Conservation (phyloP, 2,113 vertebrate species). For the Diadophis punctatus region DNA sequence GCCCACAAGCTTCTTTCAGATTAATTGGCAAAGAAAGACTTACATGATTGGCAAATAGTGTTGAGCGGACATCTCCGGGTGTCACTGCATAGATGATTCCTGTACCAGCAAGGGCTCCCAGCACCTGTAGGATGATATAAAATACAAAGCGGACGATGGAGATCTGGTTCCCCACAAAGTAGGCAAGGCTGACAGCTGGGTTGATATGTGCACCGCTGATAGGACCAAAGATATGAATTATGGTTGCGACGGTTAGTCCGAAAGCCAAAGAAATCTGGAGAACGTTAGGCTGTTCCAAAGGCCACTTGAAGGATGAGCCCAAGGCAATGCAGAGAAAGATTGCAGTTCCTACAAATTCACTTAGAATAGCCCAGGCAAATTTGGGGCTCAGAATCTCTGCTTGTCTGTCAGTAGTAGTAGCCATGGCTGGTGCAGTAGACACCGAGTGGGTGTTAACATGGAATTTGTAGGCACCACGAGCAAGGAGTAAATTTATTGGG, state of each 20-base stretch:
- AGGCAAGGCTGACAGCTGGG: slow-evolving; percentile 65
- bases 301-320: slow-evolving; percentile 64
- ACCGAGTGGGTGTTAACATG: slow-evolving; percentile 38
- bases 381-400: slow-evolving; percentile 62
- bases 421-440: background rate
- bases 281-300: slow-evolving; percentile 50
- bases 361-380: slow-evolving; percentile 63
- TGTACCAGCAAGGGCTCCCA: slow-evolving; percentile 64
- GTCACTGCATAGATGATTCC: slow-evolving; percentile 58
- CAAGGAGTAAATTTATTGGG: background rate
- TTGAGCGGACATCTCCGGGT: slow-evolving; percentile 47
- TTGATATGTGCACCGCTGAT: slow-evolving; percentile 68
- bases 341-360: slow-evolving; percentile 68
- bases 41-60: slow-evolving; percentile 63
- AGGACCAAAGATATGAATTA: slow-evolving; percentile 62
- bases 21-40: slow-evolving; percentile 20
- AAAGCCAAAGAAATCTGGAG: slow-evolving; percentile 67
- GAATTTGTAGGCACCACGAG: background rate
- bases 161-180: slow-evolving; percentile 64
- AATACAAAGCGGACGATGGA: slow-evolving; percentile 57
- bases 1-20: background rate
- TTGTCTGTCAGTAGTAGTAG: background rate
- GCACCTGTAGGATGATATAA: slow-evolving; percentile 64
- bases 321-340: slow-evolving; percentile 69
- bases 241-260: slow-evolving; percentile 60